Evolutionary conservation across 2,797 vertebrate species (phyloP).

Genomic region (Myiotriccus ornatus): DNA sequence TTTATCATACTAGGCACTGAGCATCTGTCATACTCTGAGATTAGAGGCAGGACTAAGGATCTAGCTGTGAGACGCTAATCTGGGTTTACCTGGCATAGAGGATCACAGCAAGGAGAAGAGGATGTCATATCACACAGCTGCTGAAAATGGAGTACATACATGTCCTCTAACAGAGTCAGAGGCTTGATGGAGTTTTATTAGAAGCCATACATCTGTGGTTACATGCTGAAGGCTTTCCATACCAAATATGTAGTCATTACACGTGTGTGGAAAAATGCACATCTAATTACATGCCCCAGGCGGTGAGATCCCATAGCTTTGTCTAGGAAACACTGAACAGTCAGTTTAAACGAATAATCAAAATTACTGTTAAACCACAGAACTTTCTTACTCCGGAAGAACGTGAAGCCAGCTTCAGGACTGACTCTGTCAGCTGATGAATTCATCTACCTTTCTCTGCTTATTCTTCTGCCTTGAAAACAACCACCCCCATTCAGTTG

Average conservation of each 20-base stretch:
- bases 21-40: not conserved
- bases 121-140: rapidly evolving
- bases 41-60: not conserved
- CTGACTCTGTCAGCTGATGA: not conserved
- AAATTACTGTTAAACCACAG: not conserved
- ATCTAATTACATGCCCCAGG: not conserved
- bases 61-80: rapidly evolving
- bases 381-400: not conserved
- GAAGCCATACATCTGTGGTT: not conserved
- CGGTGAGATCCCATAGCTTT: not conserved
- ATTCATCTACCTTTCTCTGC: not conserved
- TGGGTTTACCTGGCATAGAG: not conserved
- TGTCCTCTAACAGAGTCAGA: not conserved
- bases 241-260: not conserved
- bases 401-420: not conserved
- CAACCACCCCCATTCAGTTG: not conserved
- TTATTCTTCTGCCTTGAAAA: not conserved
- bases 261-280: not conserved
- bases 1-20: not conserved
- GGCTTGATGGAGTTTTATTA: not conserved
- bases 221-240: not conserved
- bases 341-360: not conserved
- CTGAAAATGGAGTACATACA: not conserved
- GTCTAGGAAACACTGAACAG: not conserved
- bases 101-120: not conserved